These are phyloP conservation scores for Nudaria mundana DNA, from an alignment of 2,888 invertebrate genomes.

Conservation along the genomic window DNA sequence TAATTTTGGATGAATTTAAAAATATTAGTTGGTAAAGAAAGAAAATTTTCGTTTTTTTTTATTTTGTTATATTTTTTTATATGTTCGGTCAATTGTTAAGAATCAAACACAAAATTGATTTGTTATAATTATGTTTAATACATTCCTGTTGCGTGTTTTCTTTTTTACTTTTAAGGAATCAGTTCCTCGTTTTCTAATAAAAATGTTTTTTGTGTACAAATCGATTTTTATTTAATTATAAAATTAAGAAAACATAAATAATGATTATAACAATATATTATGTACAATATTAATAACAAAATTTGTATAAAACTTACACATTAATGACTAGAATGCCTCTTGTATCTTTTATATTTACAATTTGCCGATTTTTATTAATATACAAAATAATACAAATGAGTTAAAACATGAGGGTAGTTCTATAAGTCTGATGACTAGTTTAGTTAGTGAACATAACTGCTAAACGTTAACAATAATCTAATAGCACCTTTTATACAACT, in stretches of 20 bases:
- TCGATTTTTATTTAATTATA: conserved; percentile 38
- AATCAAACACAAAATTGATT: conserved; percentile 48
- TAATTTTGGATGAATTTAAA: conserved; percentile 44
- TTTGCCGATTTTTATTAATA: conserved; percentile 16
- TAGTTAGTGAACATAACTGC: conserved; percentile 40
- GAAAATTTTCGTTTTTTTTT: conserved; percentile 18
- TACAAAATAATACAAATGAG: conserved; percentile 3
- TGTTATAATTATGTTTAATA: conserved; percentile 58
- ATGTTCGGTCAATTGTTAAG: too few species aligned
- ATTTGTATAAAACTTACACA: conserved; percentile 49
- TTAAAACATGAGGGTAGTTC: conserved; percentile 7
- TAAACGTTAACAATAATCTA: conserved; percentile 6
- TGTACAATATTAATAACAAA: conserved; percentile 47
- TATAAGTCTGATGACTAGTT: conserved; percentile 60
- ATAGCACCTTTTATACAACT: background rate
- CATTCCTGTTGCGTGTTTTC: conserved; percentile 63
- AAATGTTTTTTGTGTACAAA: conserved; percentile 59
- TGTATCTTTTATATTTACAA: conserved; percentile 31
- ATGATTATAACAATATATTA: conserved; percentile 21
- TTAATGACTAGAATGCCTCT: conserved; percentile 74
- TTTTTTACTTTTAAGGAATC: conserved; percentile 44
- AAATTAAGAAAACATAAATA: conserved; percentile 38
- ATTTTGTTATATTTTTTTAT: conserved; percentile 15
- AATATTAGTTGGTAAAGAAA: conserved; percentile 40
- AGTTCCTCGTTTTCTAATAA: conserved; percentile 55